Conservation (phyloP, 1,140 invertebrate genomes). For the Portunus trituberculatus region DNA sequence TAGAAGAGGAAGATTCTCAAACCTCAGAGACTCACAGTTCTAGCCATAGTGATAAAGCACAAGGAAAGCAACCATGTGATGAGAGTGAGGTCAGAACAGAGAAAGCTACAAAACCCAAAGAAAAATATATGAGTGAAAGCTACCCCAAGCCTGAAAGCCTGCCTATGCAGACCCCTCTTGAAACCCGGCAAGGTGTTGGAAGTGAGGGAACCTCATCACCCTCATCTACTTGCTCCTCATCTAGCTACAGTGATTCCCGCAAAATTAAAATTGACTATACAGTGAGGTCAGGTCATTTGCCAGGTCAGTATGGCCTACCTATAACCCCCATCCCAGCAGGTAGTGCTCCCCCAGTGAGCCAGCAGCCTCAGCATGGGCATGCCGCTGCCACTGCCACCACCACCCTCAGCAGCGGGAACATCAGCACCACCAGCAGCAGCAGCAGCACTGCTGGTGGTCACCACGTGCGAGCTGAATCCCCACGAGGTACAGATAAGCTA, state of each 20-base stretch:
- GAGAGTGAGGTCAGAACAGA: constrained; percentile 51
- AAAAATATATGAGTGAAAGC: constrained; percentile 67
- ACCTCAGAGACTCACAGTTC: constrained; percentile 34
- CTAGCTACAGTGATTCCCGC: constrained; percentile 68
- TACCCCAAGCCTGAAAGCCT: constrained; percentile 66
- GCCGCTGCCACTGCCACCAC: neutral
- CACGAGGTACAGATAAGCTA: constrained; percentile 56
- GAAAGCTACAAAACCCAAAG: constrained; percentile 58
- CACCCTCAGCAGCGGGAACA: constrained; percentile 64
- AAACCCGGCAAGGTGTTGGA: constrained; percentile 61
- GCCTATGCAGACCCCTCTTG: constrained; percentile 49
- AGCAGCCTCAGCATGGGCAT: constrained; percentile 54
- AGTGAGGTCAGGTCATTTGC: constrained; percentile 72
- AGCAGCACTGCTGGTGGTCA: constrained; percentile 32
- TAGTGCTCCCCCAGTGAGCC: constrained; percentile 6
- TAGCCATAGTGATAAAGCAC: constrained; percentile 31
- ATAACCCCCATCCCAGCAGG: constrained; percentile 42
- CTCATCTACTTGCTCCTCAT: constrained; percentile 69
- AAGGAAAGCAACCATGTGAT: constrained; percentile 32
- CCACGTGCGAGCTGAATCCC: constrained; percentile 45
- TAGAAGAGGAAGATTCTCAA: constrained; percentile 59
- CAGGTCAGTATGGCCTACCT: constrained; percentile 75
- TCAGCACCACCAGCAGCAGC: constrained; percentile 67
- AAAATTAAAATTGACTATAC: constrained; percentile 75
- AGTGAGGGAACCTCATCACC: constrained; percentile 71